phyloP scores from a whole-genome alignment of 2,113 vertebrate species.

The Protobothrops mucrosquamatus region DNA sequence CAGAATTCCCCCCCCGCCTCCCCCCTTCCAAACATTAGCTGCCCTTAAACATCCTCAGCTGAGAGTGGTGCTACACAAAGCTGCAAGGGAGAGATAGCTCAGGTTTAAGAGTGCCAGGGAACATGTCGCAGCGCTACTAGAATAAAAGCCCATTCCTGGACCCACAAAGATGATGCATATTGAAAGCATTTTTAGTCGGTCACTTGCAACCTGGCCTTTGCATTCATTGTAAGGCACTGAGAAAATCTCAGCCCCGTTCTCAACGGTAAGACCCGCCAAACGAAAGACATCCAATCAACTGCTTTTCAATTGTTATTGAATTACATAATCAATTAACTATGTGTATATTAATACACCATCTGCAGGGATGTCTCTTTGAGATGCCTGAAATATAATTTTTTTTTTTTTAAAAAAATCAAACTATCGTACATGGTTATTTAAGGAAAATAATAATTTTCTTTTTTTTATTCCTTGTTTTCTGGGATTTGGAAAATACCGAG shows the following conservation, averaged over 20 bases:
- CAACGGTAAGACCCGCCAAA: not conserved
- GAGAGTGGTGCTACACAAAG: not conserved
- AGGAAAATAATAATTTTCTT: not conserved
- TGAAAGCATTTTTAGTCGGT: not conserved
- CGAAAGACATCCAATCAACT: not conserved
- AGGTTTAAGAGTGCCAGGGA: not conserved
- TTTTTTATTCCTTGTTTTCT: not conserved
- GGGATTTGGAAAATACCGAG: not conserved
- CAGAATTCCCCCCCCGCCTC: not conserved
- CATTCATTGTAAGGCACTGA: not conserved
- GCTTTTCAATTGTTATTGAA: not conserved
- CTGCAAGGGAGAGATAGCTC: not conserved
- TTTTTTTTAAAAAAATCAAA: not conserved
- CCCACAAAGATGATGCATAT: not conserved
- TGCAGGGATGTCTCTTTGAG: not conserved
- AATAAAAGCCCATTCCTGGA: not conserved
- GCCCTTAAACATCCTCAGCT: not conserved
- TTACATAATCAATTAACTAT: not conserved
- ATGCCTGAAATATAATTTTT: not conserved
- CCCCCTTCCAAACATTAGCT: constrained; percentile 8
- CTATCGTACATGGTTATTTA: not conserved
- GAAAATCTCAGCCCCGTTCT: not conserved
- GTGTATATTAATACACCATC: not conserved
- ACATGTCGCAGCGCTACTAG: not conserved
- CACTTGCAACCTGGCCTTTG: not conserved